A percentile compares a stretch with the other conserved stretches of the same genome.
Evolutionary conservation across 1,140 invertebrate genomes (phyloP).

Genomic region (Drosophila arawakana): DNA sequence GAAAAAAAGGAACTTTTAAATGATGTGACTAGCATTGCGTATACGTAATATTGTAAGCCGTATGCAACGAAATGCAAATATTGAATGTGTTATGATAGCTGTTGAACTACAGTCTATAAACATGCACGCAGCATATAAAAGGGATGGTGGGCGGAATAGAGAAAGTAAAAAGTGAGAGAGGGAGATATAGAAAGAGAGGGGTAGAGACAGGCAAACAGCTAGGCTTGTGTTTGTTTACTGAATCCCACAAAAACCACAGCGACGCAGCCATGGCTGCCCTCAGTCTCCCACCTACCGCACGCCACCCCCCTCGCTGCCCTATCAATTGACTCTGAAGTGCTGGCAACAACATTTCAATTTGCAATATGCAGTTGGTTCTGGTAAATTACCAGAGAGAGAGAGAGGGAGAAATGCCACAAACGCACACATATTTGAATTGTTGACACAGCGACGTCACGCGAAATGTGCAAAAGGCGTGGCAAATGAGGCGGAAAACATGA

Average conservation of each 20-base stretch:
- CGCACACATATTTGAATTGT: constrained; percentile 24
- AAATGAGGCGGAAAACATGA: constrained; percentile 17
- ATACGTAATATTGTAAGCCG: constrained; percentile 33
- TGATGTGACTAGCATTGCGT: constrained; percentile 1
- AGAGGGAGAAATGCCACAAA: constrained; percentile 4
- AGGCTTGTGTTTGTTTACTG: constrained; percentile 37
- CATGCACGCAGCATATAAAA: neutral
- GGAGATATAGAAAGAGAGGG: neutral
- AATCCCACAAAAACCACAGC: constrained; percentile 40
- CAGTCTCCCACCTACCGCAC: neutral
- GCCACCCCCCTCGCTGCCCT: neutral
- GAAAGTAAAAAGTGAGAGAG: neutral
- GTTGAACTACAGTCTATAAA: constrained; percentile 31
- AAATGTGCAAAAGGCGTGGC: constrained; percentile 2
- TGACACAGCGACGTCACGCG: constrained; percentile 23
- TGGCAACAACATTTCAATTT: constrained; percentile 58
- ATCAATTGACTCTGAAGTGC: constrained; percentile 22
- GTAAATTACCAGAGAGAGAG: constrained; percentile 26
- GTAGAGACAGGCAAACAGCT: neutral
- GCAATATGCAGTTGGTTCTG: constrained; percentile 46
- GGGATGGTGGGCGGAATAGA: neutral
- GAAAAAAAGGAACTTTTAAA: neutral
- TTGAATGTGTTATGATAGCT: constrained; percentile 39
- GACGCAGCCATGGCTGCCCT: constrained; percentile 5
- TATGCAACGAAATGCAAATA: constrained; percentile 26